Base-by-base conservation (phyloP, 2,113 vertebrate genomes). In the Notothenia coriiceps region DNA sequence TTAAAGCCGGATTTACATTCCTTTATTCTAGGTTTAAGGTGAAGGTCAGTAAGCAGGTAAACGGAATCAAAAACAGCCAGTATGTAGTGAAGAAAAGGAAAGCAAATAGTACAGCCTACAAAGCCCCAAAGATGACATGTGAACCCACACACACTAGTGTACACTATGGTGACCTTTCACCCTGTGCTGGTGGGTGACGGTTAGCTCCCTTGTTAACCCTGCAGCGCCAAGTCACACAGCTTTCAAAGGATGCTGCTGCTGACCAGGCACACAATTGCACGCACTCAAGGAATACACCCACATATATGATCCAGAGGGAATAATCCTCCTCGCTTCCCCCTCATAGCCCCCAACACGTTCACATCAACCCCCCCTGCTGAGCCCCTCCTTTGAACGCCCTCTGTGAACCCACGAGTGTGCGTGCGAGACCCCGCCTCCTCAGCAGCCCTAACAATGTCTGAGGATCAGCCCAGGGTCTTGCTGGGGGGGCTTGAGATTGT, bases 401-500 rank as follows among this genome's bases (percentile, higher is more conserved):
- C 76, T 4, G 40, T 91, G 91, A 91, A 90, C 91, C 77, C 78
- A 4, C 2, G 63, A 66, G 52, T 80, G 63, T 79, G 78, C 44
- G 77, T 55, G 46, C 33, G 77, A 17, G 51, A 6, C 74, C 87
- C 80, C 82, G 73, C 88, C 84, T 57, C 52, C 75, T 72, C 51
- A 65, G 43, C 62, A 84, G 75, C 69, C 12, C 14, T 29, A 51
- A 86, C 91, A 83, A 84, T 87, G 87, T 90, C 74, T 90, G 70
- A 11, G 44, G 72, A 86, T 82, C 73, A 84, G 70, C 86, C 52
- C 2, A 44, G 77, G 79, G 74, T 69, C 77, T 71, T 62, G 57
- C 56, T 71, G 51, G 67, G 60, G 74, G 67, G 6, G 35, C 35
- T 40, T 40, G 35, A 40, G 35, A 40, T 40, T 40, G 35, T 40